Conservation (phyloP, 2,888 invertebrate genomes). For the Eupithecia insigniata region DNA sequence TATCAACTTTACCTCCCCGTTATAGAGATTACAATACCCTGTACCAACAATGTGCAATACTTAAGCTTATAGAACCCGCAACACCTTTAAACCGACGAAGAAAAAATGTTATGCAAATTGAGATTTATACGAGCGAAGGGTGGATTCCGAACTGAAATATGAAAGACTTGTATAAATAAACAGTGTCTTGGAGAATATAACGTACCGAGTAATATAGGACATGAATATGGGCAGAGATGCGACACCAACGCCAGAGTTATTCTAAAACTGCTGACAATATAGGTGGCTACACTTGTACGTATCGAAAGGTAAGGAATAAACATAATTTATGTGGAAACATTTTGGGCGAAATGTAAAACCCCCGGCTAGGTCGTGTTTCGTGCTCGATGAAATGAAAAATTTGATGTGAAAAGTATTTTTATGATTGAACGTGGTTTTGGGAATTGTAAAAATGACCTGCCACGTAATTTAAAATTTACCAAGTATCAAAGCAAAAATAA, state of each 20-base stretch:
- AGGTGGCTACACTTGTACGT: slow-evolving; percentile 15
- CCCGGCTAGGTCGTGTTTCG: slow-evolving; percentile 18
- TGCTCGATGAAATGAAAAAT: slow-evolving; percentile 28
- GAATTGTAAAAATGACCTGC: slow-evolving; percentile 15
- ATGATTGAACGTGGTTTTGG: slow-evolving; percentile 18
- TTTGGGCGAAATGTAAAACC: slow-evolving; percentile 17
- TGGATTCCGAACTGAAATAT: slow-evolving; percentile 55
- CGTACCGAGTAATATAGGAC: slow-evolving; percentile 40
- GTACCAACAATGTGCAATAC: slow-evolving; percentile 25
- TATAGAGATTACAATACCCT: slow-evolving; percentile 37
- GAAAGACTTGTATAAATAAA: slow-evolving; percentile 53
- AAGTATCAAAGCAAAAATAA: neutral
- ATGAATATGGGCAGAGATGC: slow-evolving; percentile 38
- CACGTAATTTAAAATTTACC: slow-evolving; percentile 10
- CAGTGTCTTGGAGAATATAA: slow-evolving; percentile 45
- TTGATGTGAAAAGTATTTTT: slow-evolving; percentile 28
- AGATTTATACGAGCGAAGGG: slow-evolving; percentile 60
- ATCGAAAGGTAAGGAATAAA: slow-evolving; percentile 31
- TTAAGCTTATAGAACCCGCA: slow-evolving; percentile 46
- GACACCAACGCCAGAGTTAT: slow-evolving; percentile 35
- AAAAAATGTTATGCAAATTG: slow-evolving; percentile 67
- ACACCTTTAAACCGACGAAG: slow-evolving; percentile 57
- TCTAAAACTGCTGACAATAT: slow-evolving; percentile 24
- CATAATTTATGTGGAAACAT: slow-evolving; percentile 28
- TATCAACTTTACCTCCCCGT: slow-evolving; percentile 26